Evolutionary conservation across 2,888 invertebrate genomes (phyloP), one percentile per base, ranked within the genome.

Genomic region (Ceramica pisi): DNA sequence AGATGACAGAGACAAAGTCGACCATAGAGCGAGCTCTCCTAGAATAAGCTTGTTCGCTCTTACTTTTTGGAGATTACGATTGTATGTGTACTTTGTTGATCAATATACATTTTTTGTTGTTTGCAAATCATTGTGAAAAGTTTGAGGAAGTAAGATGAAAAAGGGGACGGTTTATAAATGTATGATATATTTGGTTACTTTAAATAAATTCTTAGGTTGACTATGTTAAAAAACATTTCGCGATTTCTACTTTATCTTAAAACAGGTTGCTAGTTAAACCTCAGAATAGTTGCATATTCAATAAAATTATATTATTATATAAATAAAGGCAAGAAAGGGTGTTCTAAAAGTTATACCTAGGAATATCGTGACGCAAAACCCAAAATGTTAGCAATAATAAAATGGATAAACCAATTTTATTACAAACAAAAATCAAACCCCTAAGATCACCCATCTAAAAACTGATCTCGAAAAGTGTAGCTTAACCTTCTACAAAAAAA

Each of bases 101-200:
- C 68, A 60, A 61, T 78, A 68, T 61, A 51, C 62, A 50, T 68
- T 81, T 60, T 64, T 64, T 71, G 61, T 64, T 71, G 61, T 67
- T 72, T 74, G 64, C 21, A 31, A 50, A 50, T 67, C 9, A 50
- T 67, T 55, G 19, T 2, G 5, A 19, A 21, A n/a, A 0, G 8
- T 31, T 5, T 5, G 48, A 19, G 31, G 50, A 55, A 35, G 44
- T 12, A 51, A 35, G 8, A 26, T 1, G 2, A 16, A 26, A 26
- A 23, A 14, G 19, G 21, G 6, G 16, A 6, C 0, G 6, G 14
- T 21, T 21, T 7, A 16, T 19, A 21, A 41, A 38, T 50, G 35
- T 8, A 9, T 46, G 10, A 19, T 46, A 26, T n/a, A 10, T n/a
- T 31, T n/a, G 46, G n/a, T 38, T 56, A 12, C 2, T n/a, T 6